These are phyloP conservation scores for Oligia strigilis DNA, from an alignment of 2,888 invertebrate species.

Conservation along the genomic window DNA sequence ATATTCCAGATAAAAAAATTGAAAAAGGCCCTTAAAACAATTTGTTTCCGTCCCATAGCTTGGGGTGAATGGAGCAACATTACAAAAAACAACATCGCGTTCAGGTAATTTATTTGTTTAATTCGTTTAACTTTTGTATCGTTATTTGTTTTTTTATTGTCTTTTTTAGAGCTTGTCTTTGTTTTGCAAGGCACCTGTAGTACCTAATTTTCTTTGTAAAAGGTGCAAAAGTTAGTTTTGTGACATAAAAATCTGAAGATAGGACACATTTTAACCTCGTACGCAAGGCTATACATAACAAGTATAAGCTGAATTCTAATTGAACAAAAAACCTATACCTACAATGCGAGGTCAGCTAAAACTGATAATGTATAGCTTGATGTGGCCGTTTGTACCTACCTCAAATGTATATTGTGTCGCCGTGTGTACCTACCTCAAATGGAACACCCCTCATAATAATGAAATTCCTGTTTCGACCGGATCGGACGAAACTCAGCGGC, in stretches of 20 bases:
- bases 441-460: too few relatives aligned
- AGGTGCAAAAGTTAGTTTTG: neutral
- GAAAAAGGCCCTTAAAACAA: neutral
- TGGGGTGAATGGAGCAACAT: conserved; percentile 1
- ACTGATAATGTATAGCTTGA: too few relatives aligned
- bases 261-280: neutral
- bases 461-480: too few relatives aligned
- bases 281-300: too few relatives aligned
- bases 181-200: conserved; percentile 1
- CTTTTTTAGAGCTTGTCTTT: conserved; percentile 25
- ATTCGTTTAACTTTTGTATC: conserved; percentile 42
- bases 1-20: neutral
- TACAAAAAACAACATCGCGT: conserved; percentile 18
- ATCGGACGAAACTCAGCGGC: too few relatives aligned
- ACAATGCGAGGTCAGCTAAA: too few relatives aligned
- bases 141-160: conserved; percentile 33
- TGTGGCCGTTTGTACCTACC: too few relatives aligned
- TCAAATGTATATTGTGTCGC: too few relatives aligned
- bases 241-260: neutral
- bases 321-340: too few relatives aligned
- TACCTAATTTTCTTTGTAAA: neutral
- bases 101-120: conserved; percentile 47
- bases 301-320: too few relatives aligned
- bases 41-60: conserved; percentile 21
- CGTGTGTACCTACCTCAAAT: neutral